Base-by-base conservation (phyloP, 1,140 invertebrate species). In the Orchesella cincta region DNA sequence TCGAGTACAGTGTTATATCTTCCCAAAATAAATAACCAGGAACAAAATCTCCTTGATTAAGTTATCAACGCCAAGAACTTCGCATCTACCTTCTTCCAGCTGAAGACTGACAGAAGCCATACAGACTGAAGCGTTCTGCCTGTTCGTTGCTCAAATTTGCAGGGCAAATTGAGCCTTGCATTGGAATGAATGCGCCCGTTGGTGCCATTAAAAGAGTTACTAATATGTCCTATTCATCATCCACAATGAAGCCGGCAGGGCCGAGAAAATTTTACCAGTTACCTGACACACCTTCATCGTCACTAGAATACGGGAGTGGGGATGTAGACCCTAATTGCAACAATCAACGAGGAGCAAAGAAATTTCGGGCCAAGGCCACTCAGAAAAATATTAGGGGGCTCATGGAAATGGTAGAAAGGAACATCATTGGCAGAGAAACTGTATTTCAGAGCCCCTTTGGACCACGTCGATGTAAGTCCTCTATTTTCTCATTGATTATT, bases 211-310 rank as follows among this genome's bases (percentile, higher is more conserved):
- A 20, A 20, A 46, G 20, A 20, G 39, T 20, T 12, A 20, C 39
- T n/a, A n/a, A n/a, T n/a, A n/a, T n/a, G 20, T 46, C 39, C 39
- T 46, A 8, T 46, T 46, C 39, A 8, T 46, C 29, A 23, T 67
- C 28, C 2, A 67, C 28, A 12, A 67, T 67, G 62, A 67, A 67
- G 62, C 28, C 62, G 29, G 62, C 62, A 3, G 62, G 62, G 8
- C 62, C 62, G 12, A 83, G 87, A 74, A 88, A 88, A 81, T 85
- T 88, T 76, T 88, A 86, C 80, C 80, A 86, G 36, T 82, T 87
- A 64, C 85, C 87, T 0, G 86, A 87, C 0, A 70, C 75, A 14
- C 75, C 78, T 26, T 70, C 74, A 5, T 70, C 76, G 0, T 57
- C 57, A n/a, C 39, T 23, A 73, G 34, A 74, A 72, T 70, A 76